Conservation (phyloP, 1,140 invertebrate species). For the Odontomachus brunneus region DNA sequence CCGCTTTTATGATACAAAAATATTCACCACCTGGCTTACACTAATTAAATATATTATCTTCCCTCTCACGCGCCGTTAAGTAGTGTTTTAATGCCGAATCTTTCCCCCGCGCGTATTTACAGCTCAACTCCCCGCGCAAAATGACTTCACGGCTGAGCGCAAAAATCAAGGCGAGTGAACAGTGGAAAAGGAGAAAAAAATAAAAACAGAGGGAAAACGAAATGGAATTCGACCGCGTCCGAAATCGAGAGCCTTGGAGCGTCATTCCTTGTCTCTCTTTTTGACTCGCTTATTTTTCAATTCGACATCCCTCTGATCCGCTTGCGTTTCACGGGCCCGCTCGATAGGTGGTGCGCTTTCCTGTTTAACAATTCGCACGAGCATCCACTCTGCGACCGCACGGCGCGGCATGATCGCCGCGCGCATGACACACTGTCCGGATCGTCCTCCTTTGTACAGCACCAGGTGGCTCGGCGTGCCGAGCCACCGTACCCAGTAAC, state of each 20-base stretch:
- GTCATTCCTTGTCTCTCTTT: too few species aligned
- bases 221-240: too few species aligned
- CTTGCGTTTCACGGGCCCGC: neutral
- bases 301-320: too few species aligned
- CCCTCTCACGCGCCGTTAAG: neutral
- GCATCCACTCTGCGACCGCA: constrained; percentile 29
- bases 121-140: neutral
- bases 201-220: too few species aligned
- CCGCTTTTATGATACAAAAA: constrained; percentile 45
- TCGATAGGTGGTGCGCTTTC: neutral
- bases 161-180: too few species aligned
- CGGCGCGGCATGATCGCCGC: neutral
- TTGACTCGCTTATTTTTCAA: too few species aligned
- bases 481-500: constrained; percentile 50
- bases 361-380: constrained; percentile 30
- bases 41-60: constrained; percentile 52
- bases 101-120: neutral
- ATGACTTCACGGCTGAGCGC: neutral
- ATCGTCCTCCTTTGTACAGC: constrained; percentile 38
- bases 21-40: constrained; percentile 44
- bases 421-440: constrained; percentile 34
- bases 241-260: too few species aligned
- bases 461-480: constrained; percentile 57
- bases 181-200: too few species aligned
- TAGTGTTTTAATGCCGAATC: constrained; percentile 27